Evolutionary conservation across 2,113 vertebrate genomes (phyloP), one percentile per base, ranked within the genome.

Genomic region (Pholis gunnellus): DNA sequence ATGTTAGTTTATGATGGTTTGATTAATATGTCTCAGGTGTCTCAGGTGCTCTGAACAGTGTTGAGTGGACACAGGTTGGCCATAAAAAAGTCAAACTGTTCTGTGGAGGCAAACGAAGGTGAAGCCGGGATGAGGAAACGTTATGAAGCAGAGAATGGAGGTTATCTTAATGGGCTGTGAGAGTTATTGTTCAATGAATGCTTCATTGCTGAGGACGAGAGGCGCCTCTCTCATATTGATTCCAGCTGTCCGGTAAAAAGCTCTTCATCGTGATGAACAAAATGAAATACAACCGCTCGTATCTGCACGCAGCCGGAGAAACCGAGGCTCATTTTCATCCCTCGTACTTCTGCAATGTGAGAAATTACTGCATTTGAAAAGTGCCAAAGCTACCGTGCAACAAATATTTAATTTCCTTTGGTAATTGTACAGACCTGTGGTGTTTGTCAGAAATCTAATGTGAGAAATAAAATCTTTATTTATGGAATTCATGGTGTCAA

Each of bases 1-100:
- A n/a, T n/a, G n/a, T 25, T 79, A 87, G 82, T 90, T 87, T 75
- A 78, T 64, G 61, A 67, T 4, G 9, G 5, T 61, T 80, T 76
- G 68, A 82, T 83, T 66, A 90, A 36, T 29, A 18, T 68, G 72
- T 56, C 46, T 29, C 57, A 36, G 10, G 83, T 50, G 50, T 86
- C 64, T 82, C 54, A 31, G 78, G 11, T 34, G 72, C 57, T 36
- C 42, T 59, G 34, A 65, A 64, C 69, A 29, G 60, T 18, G 56
- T 17, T 34, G 64, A 83, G 67, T 64, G 67, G 64, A 76, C 11
- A 44, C 42, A 75, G 78, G 64, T 36, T 60, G 56, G 29, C 56
- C 57, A n/a, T 36, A 31, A 57, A 68, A 48, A n/a, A n/a, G n/a
- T n/a, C 2, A 63, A 34, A 34, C 0, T 2, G 56, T 42, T 65